Evolutionary conservation across 2,888 invertebrate genomes (phyloP), one percentile per base, ranked within the genome.

Genomic region (Nebria brevicollis): DNA sequence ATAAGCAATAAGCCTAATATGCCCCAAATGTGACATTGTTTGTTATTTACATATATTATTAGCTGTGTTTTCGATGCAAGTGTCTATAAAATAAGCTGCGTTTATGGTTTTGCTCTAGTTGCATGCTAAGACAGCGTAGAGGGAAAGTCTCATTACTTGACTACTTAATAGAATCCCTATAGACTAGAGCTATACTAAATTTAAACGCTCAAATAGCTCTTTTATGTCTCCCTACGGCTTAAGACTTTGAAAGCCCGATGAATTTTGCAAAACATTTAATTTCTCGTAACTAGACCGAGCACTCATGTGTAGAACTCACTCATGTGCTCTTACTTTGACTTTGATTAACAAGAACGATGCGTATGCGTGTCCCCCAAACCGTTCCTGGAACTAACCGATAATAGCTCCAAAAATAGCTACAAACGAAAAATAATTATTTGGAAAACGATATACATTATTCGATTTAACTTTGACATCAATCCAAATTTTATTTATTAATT

Each of bases 181-280:
- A 72, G 34, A 34, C 34, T 34, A 34, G 78, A 73, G 65, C 73
- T 66, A 73, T 34, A 34, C 72, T 73, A 78, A 78, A 78, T 78
- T 78, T 78, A 78, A 78, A 78, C 72, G 78, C 41, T 41, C 66
- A 72, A 78, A 78, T 78, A 78, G 78, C 72, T 72, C 78, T 73
- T 78, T 78, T 78, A 78, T 78, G 78, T 65, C 65, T 78, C 78
- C 78, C 78, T 26, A 25, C 66, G 78, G 70, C 2, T 20, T 70
- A 34, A 26, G 26, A 34, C 70, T 70, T 54, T 54, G 11, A 34
- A 25, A 70, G 70, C 70, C 20, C 13, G 70, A 20, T 70, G 70
- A 70, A 70, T 26, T 26, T 70, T 70, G 20, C 34, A 70, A 25
- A 34, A 26, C 70, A 34, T 34, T 70, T 70, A 11, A 70, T 70